A percentile compares a stretch with the other conserved stretches of the same genome.
phyloP scores from a whole-genome alignment of 2,888 invertebrate species.

The Chymomyza caudatula region DNA sequence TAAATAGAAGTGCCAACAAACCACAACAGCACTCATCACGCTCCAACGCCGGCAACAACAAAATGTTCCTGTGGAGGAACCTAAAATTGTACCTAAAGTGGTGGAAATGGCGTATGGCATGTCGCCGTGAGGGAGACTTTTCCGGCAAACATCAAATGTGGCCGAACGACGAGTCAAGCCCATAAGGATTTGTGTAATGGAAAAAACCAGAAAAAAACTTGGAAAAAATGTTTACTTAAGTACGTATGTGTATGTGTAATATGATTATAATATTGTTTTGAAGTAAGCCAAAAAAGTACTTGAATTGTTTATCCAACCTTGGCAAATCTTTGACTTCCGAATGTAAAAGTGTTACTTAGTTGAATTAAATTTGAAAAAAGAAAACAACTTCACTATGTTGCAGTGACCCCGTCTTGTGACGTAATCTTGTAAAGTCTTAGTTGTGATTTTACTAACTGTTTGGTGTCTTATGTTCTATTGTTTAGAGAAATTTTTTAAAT shows the following conservation, averaged over 20 bases:
- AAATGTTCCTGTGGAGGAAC: not conserved
- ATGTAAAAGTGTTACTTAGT: too few species aligned
- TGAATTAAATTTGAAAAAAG: too few species aligned
- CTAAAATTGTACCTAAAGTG: slow-evolving; percentile 10
- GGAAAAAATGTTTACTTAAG: not conserved
- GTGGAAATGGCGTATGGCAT: not conserved
- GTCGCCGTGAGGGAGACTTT: slow-evolving; percentile 22
- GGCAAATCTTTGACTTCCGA: too few species aligned
- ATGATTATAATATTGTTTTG: not conserved
- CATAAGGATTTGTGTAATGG: slow-evolving; percentile 1
- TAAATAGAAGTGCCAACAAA: slow-evolving; percentile 72
- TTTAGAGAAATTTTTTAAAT: too few species aligned
- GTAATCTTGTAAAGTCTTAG: too few species aligned
- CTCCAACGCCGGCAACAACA: slow-evolving; percentile 45
- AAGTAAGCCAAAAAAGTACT: too few species aligned
- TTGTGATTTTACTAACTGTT: too few species aligned
- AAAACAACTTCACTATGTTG: too few species aligned
- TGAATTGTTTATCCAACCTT: too few species aligned
- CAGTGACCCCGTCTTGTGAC: too few species aligned
- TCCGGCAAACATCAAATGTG: slow-evolving; percentile 56
- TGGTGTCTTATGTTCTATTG: too few species aligned
- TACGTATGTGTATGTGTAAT: not conserved
- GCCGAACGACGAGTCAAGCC: slow-evolving; percentile 33
- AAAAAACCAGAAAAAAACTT: not conserved
- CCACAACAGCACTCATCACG: slow-evolving; percentile 72